phyloP scores from a whole-genome alignment of 2,888 invertebrate species.

The Tenodera sinensis region DNA sequence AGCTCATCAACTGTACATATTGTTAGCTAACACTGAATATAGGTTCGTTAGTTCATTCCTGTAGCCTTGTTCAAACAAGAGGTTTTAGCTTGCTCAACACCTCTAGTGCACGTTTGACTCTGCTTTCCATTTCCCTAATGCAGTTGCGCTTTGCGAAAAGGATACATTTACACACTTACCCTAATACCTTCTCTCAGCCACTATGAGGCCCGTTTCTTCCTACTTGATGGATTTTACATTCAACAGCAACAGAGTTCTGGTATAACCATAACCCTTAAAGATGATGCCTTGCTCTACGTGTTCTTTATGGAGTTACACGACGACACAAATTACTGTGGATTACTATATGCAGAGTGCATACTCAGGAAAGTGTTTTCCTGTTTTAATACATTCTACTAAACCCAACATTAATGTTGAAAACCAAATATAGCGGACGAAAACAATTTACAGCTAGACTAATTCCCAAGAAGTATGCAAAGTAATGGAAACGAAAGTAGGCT shows the following conservation, averaged over 20 bases:
- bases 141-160: not conserved
- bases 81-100: not conserved
- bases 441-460: too few species aligned
- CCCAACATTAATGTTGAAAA: too few species aligned
- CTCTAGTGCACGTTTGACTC: not conserved
- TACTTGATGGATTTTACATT: not conserved
- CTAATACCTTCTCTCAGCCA: not conserved
- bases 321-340: not conserved
- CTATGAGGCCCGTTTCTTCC: not conserved
- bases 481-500: too few species aligned
- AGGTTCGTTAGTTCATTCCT: too few species aligned
- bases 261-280: not conserved
- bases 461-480: too few species aligned
- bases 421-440: too few species aligned
- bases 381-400: too few species aligned
- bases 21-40: too few species aligned
- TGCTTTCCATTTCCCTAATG: not conserved
- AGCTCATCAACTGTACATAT: too few species aligned
- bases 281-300: not conserved
- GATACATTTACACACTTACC: not conserved
- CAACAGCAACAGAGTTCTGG: not conserved
- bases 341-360: not conserved
- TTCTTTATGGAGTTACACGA: not conserved
- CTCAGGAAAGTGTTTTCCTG: not conserved
- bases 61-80: too few species aligned